These are phyloP conservation scores for Monodelphis domestica DNA, from an alignment of 2,797 vertebrate species.

Conservation along the genomic window DNA sequence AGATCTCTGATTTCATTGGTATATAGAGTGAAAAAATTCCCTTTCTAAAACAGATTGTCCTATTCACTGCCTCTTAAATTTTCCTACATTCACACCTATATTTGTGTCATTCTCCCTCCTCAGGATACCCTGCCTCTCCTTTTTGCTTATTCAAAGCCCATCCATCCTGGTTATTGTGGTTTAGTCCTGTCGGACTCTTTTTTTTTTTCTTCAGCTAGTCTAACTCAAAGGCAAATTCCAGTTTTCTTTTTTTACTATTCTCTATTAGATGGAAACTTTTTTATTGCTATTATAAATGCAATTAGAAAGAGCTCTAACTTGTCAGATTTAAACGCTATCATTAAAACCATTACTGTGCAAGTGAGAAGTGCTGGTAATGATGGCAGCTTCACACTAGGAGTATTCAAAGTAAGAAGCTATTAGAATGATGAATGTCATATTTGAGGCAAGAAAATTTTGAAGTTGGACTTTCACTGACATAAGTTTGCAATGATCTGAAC, in stretches of 20 bases:
- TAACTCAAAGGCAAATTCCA: conserved; percentile 27
- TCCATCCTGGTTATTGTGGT: too few relatives aligned
- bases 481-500: conserved; percentile 24
- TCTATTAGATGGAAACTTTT: conserved; percentile 39
- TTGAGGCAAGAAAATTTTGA: conserved; percentile 39
- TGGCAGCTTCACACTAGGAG: conserved; percentile 42
- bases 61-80: not conserved
- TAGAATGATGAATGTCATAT: not conserved
- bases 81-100: not conserved
- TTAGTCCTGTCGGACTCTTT: too few relatives aligned
- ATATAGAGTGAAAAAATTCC: not conserved
- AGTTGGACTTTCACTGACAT: not conserved
- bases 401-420: conserved; percentile 51
- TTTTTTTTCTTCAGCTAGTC: not conserved
- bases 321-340: conserved; percentile 64
- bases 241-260: conserved; percentile 28
- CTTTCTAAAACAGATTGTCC: not conserved
- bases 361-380: conserved; percentile 37
- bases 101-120: not conserved
- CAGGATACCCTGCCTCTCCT: not conserved
- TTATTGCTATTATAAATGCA: conserved; percentile 48
- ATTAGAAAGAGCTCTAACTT: conserved; percentile 61
- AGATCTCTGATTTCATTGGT: not conserved
- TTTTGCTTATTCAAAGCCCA: not conserved
- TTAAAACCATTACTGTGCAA: conserved; percentile 61